Conservation (phyloP, 1,140 invertebrate species). For the Trypoxylus dichotomus region DNA sequence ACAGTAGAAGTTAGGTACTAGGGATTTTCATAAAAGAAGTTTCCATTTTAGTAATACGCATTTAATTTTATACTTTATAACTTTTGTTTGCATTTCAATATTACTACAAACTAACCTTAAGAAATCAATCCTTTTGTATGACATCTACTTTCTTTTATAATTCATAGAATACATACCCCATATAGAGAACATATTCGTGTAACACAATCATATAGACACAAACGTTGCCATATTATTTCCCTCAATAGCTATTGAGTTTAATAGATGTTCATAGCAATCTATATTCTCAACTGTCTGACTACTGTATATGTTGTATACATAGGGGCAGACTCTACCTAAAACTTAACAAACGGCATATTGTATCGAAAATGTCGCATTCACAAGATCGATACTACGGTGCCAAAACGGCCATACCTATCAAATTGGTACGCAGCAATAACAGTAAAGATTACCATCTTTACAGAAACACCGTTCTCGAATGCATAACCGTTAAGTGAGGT, state of each 20-base stretch:
- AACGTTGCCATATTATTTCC: neutral
- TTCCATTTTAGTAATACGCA: too few species aligned
- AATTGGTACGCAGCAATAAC: slow-evolving; percentile 20
- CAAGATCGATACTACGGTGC: slow-evolving; percentile 9
- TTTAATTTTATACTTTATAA: too few species aligned
- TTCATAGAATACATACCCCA: too few species aligned
- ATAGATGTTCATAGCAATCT: neutral
- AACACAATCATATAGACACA: neutral
- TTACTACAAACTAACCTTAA: too few species aligned
- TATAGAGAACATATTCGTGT: neutral
- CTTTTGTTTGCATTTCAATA: too few species aligned
- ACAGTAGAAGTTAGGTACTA: too few species aligned
- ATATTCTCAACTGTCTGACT: neutral
- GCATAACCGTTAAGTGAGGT: slow-evolving; percentile 19
- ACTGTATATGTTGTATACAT: neutral
- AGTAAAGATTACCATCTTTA: slow-evolving; percentile 24
- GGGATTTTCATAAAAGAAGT: too few species aligned
- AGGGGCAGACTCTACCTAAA: neutral
- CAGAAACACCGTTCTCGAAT: slow-evolving; percentile 14
- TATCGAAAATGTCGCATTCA: slow-evolving; percentile 1
- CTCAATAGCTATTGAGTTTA: neutral
- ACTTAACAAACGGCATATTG: neutral
- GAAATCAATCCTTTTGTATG: too few species aligned
- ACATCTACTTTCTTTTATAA: too few species aligned
- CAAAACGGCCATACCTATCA: slow-evolving; percentile 21